Conservation (phyloP, 2,797 vertebrate genomes). For the Melanotaenia trifasciata region DNA sequence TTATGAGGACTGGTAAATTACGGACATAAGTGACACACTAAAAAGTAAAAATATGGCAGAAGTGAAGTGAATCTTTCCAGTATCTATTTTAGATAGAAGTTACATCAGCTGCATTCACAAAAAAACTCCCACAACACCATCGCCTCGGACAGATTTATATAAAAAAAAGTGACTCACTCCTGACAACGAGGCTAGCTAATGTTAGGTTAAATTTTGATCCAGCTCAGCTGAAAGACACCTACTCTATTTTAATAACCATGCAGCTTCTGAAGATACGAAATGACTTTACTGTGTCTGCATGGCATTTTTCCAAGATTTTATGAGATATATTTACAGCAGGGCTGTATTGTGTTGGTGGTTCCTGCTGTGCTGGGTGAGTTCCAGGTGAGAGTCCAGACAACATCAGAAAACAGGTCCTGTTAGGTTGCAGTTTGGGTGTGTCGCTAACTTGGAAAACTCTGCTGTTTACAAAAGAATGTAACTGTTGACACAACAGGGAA, state of each 20-base stretch:
- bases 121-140: constrained; percentile 18
- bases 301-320: constrained; percentile 1
- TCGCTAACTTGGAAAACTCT: constrained; percentile 51
- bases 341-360: constrained; percentile 27
- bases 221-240: constrained; percentile 2
- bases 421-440: constrained; percentile 55
- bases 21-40: neutral
- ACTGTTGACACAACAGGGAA: constrained; percentile 38
- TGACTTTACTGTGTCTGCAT: neutral
- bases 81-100: constrained; percentile 15
- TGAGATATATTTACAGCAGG: neutral
- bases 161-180: constrained; percentile 35
- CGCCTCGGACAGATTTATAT: constrained; percentile 8
- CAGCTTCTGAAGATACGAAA: constrained; percentile 6
- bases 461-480: constrained; percentile 51
- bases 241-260: constrained; percentile 19
- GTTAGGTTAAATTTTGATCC: constrained; percentile 17
- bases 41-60: neutral
- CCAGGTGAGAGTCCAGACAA: constrained; percentile 35
- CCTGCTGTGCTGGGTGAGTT: constrained; percentile 23
- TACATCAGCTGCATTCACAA: constrained; percentile 12
- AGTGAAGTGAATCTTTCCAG: neutral
- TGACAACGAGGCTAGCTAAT: constrained; percentile 32
- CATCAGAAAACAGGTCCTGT: constrained; percentile 66
- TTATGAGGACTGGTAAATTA: neutral